Percentiles rank a stretch among this genome's conserved stretches.
These are phyloP conservation scores for Thaumatotibia leucotreta DNA, from an alignment of 1,140 invertebrate genomes.

Conservation along the genomic window DNA sequence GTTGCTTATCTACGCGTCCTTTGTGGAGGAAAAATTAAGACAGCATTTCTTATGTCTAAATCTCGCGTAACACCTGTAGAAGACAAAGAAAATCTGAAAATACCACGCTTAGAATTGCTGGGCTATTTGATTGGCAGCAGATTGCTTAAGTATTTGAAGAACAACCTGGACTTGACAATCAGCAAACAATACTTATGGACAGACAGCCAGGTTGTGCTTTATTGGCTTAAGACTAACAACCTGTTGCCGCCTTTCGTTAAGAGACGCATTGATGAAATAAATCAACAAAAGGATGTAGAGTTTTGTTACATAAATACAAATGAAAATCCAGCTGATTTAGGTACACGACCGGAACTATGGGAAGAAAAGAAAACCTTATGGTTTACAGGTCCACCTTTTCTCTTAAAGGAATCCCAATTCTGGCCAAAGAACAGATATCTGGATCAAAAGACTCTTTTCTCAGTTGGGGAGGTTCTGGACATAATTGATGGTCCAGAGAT, in stretches of 20 bases:
- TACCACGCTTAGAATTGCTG: constrained; percentile 7
- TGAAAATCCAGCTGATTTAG: constrained; percentile 8
- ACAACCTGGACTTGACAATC: not conserved
- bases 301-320: not conserved
- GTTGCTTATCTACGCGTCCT: not conserved
- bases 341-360: not conserved
- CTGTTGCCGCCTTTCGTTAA: constrained; percentile 10
- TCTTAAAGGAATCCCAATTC: no score
- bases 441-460: no score
- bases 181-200: not conserved
- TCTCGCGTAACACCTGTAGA: not conserved
- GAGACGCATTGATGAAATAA: constrained; percentile 12
- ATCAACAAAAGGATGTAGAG: not conserved
- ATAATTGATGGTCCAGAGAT: no score
- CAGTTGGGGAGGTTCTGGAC: no score
- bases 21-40: not conserved
- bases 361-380: not conserved
- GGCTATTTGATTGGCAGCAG: constrained; percentile 8
- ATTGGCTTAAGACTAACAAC: not conserved
- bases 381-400: constrained; percentile 3
- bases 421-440: no score
- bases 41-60: constrained; percentile 8
- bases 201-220: constrained; percentile 14
- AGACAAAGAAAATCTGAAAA: constrained; percentile 13
- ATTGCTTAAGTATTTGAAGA: constrained; percentile 1